Base-by-base conservation (phyloP, 2,113 vertebrate species). In the Odocoileus hemionus region DNA sequence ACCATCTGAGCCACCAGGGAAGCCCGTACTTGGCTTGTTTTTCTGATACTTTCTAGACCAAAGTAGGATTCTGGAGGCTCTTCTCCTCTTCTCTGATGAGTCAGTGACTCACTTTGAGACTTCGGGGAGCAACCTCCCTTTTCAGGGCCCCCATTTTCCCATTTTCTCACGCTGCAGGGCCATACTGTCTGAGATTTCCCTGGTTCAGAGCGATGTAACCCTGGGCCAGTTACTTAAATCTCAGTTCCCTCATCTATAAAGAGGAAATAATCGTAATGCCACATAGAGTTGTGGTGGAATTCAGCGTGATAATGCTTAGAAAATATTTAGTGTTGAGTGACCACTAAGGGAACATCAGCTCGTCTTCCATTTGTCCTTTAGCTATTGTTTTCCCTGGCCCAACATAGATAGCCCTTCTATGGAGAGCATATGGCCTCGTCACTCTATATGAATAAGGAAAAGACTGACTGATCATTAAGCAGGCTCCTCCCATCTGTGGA, bases 91-190 rank as follows among this genome's bases (percentile, higher is more conserved):
- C 95, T 54, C 54, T 4, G 45, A 67, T 28, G 47, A 21, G 54
- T 83, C 30, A 52, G 30, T 93, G 70, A 94, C 87, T 96, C 94
- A 86, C 33, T 94, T 36, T 39, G 78, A 91, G 76, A 91, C 47
- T 94, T 52, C 8, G 76, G 67, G 80, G 39, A 88, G 36, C 43
- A 45, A 67, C 5, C 80, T 95, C 50, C n/a, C 58, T 80, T 87
- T 94, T 45, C 14, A 21, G 43, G 55, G 26, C 14, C 70, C 67
- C 58, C 25, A 33, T 86, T 96, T 94, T 61, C 52, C 55, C 50
- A 17, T 17, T 61, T 91, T 89, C 50, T 92, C 28, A 19, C 1
- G 43, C 25, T 6, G 9, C 39, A 64, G 39, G 3, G 11, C 58
- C 61, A 2, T 60, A 3, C 16, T 96, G 89, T 87, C 61, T 94